Evolutionary conservation across 2,797 vertebrate genomes (phyloP).

Genomic region (Gadopsis marmoratus): DNA sequence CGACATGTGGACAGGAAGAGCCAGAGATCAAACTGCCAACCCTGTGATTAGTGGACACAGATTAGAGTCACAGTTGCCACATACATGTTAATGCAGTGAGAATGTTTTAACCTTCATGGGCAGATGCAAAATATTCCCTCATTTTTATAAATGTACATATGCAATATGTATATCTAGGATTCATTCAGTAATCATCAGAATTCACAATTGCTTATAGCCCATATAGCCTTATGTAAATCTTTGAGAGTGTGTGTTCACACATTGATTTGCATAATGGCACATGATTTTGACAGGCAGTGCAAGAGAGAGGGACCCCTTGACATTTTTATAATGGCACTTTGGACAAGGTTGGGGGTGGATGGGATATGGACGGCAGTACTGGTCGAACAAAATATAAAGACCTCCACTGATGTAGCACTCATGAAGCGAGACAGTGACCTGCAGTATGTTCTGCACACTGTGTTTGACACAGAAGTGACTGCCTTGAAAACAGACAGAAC

Average conservation of each 20-base stretch:
- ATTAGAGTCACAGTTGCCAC: constrained; percentile 12
- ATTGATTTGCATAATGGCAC: constrained; percentile 83
- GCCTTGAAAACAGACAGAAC: constrained; percentile 18
- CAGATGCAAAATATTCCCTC: constrained; percentile 50
- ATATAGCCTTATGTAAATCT: constrained; percentile 77
- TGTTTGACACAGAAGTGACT: constrained; percentile 8
- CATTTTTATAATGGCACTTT: constrained; percentile 86
- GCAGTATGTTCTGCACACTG: constrained; percentile 18
- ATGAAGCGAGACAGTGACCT: constrained; percentile 55
- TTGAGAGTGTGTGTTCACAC: constrained; percentile 75
- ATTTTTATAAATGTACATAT: constrained; percentile 54
- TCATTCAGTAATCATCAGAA: constrained; percentile 68
- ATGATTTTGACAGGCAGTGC: constrained; percentile 80
- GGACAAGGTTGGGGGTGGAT: constrained; percentile 77
- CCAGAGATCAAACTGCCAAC: background rate
- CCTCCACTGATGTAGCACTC: constrained; percentile 51
- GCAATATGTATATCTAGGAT: constrained; percentile 48
- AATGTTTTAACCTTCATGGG: constrained; percentile 49
- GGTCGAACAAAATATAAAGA: constrained; percentile 67
- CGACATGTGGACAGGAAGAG: background rate
- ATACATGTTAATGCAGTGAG: constrained; percentile 25
- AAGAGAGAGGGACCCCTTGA: constrained; percentile 78
- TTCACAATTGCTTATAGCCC: constrained; percentile 64
- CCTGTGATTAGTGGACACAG: constrained; percentile 1
- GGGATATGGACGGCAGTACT: constrained; percentile 55